phyloP scores from a whole-genome alignment of 2,113 vertebrate species.

The Polypterus bichir region DNA sequence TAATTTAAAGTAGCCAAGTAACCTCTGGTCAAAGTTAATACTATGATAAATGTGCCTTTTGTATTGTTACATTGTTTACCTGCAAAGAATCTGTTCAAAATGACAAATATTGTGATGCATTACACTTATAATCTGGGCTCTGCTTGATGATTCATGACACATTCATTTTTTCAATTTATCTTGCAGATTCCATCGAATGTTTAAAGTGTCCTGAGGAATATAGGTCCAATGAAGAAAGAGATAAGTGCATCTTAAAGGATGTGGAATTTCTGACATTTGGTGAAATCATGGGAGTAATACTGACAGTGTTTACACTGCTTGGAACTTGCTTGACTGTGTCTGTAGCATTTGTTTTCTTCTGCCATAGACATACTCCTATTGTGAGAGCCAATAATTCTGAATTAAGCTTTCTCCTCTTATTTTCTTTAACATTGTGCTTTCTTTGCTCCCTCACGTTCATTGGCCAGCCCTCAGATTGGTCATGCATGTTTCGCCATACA shows the following conservation, averaged over 20 bases:
- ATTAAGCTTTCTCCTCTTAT: conserved; percentile 12
- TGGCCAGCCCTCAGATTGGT: conserved; percentile 10
- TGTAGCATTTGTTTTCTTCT: background rate
- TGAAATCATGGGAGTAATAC: conserved; percentile 5
- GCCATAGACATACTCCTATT: conserved; percentile 7
- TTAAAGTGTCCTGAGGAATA: conserved; percentile 7
- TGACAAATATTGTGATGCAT: no score
- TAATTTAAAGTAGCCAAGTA: no score
- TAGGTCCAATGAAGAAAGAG: conserved; percentile 13
- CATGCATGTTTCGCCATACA: conserved; percentile 11
- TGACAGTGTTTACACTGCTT: background rate
- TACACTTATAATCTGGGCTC: no score
- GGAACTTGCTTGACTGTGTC: background rate
- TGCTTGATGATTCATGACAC: no score
- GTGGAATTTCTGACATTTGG: conserved; percentile 11
- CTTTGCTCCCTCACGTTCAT: conserved; percentile 14
- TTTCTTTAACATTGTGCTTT: conserved; percentile 11
- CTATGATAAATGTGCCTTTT: no score
- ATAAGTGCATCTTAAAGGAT: conserved; percentile 7
- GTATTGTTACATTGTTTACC: no score
- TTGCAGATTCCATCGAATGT: conserved; percentile 9
- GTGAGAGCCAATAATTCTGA: conserved; percentile 5
- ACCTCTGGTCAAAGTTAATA: no score
- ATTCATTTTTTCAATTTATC: no score
- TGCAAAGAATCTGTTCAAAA: no score